Evolutionary conservation across 2,888 invertebrate genomes (phyloP).

Genomic region (Stenichneumon culpator): DNA sequence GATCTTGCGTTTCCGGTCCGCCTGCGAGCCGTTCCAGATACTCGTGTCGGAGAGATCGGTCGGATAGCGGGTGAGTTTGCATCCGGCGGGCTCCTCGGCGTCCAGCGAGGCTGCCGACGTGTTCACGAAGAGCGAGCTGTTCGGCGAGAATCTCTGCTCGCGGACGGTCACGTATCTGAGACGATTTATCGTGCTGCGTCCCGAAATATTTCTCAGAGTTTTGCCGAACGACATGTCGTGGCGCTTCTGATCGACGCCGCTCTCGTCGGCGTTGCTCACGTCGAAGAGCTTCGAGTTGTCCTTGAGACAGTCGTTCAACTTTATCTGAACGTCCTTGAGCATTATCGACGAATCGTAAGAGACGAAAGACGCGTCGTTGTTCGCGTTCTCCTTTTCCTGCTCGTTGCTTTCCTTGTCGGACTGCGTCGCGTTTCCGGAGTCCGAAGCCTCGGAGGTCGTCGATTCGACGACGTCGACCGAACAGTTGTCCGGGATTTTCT

Average conservation of each 20-base stretch:
- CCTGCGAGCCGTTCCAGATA: slow-evolving; percentile 74
- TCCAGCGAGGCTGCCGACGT: slow-evolving; percentile 77
- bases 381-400: slow-evolving; percentile 48
- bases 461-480: slow-evolving; percentile 77
- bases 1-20: slow-evolving; percentile 79
- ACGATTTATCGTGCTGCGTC: slow-evolving; percentile 80
- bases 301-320: slow-evolving; percentile 80
- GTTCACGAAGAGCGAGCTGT: slow-evolving; percentile 82
- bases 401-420: slow-evolving; percentile 64
- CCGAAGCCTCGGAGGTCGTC: slow-evolving; percentile 77
- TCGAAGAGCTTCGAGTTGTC: slow-evolving; percentile 77
- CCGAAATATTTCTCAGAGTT: slow-evolving; percentile 81
- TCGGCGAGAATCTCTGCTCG: slow-evolving; percentile 80
- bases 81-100: slow-evolving; percentile 73
- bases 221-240: slow-evolving; percentile 80
- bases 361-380: slow-evolving; percentile 73
- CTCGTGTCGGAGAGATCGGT: slow-evolving; percentile 70
- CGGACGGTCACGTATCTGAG: slow-evolving; percentile 78
- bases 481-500: slow-evolving; percentile 72
- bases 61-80: slow-evolving; percentile 74
- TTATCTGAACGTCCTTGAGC: slow-evolving; percentile 81
- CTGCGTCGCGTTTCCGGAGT: slow-evolving; percentile 67
- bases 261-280: slow-evolving; percentile 59
- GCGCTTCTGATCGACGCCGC: slow-evolving; percentile 29
- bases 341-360: slow-evolving; percentile 79